Conservation (phyloP, 2,113 vertebrate genomes). For the Orthonyx spaldingii region DNA sequence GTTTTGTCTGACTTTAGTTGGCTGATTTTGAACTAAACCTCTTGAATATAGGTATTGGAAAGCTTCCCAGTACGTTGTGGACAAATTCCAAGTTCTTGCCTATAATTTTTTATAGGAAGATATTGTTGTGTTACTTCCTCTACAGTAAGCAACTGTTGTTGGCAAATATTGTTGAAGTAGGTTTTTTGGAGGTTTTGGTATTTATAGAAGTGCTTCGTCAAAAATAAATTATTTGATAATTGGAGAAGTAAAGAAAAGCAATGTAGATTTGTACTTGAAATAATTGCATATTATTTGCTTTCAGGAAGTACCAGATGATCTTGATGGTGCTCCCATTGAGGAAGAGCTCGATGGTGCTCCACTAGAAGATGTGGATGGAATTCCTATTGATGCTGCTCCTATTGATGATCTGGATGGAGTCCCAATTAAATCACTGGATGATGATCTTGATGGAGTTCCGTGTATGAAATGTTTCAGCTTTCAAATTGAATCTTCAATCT, state of each 20-base stretch:
- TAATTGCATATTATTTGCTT: neutral
- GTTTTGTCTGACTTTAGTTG: neutral
- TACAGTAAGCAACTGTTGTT: neutral
- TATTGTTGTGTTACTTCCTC: neutral
- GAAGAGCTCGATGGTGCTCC: conserved; percentile 88
- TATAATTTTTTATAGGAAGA: neutral
- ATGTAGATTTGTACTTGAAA: neutral
- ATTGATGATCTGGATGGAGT: conserved; percentile 94
- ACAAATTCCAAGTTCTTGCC: neutral
- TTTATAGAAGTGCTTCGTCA: neutral
- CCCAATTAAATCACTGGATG: conserved; percentile 90
- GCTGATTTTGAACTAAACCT: neutral
- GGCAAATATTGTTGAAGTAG: neutral
- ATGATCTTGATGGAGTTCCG: conserved; percentile 96
- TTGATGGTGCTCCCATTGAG: conserved; percentile 94
- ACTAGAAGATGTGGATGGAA: conserved; percentile 92
- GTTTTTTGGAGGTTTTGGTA: neutral
- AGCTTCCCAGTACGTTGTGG: neutral
- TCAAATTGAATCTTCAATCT: neutral
- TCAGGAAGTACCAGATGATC: conserved; percentile 82
- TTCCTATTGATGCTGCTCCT: conserved; percentile 86
- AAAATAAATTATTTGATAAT: neutral
- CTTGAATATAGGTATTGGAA: neutral
- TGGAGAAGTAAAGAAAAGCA: neutral
- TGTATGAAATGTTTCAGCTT: conserved; percentile 72